Evolutionary conservation across 2,888 invertebrate genomes (phyloP).

Genomic region (Sisyra nigra): DNA sequence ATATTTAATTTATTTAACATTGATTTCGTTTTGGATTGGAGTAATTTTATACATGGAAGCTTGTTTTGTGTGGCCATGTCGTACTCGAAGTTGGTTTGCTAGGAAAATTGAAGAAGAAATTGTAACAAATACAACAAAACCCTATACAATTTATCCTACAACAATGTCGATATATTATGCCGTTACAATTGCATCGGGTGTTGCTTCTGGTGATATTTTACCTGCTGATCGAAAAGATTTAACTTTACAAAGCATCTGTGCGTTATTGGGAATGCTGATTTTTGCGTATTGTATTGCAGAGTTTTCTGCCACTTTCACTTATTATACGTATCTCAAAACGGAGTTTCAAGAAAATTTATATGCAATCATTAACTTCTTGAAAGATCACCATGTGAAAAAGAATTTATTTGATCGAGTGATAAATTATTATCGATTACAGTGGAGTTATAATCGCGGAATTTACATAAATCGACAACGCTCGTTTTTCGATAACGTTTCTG

Average conservation of each 20-base stretch:
- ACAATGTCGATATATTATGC: conserved; percentile 32
- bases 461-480: conserved; percentile 9
- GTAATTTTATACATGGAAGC: conserved; percentile 33
- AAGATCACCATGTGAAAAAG: conserved; percentile 31
- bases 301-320: conserved; percentile 32
- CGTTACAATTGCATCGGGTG: conserved; percentile 27
- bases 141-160: conserved; percentile 19
- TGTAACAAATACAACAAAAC: conserved; percentile 7
- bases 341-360: conserved; percentile 33
- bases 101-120: conserved; percentile 12
- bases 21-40: conserved; percentile 35
- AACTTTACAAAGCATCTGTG: conserved; percentile 11
- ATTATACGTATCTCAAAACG: conserved; percentile 31
- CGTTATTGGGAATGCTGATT: conserved; percentile 31
- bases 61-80: conserved; percentile 32
- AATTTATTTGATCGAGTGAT: conserved; percentile 31
- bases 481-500: conserved; percentile 19
- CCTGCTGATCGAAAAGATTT: conserved; percentile 31
- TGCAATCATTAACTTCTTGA: conserved; percentile 32
- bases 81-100: conserved; percentile 32
- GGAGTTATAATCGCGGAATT: conserved; percentile 33
- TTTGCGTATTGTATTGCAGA: conserved; percentile 34
- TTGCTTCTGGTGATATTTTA: conserved; percentile 32
- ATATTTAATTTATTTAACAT: conserved; percentile 29
- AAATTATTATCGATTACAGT: conserved; percentile 34